A percentile compares a stretch with the other conserved stretches of the same genome.
These are phyloP conservation scores for Leucania comma DNA, from an alignment of 2,888 invertebrate species.

Conservation along the genomic window DNA sequence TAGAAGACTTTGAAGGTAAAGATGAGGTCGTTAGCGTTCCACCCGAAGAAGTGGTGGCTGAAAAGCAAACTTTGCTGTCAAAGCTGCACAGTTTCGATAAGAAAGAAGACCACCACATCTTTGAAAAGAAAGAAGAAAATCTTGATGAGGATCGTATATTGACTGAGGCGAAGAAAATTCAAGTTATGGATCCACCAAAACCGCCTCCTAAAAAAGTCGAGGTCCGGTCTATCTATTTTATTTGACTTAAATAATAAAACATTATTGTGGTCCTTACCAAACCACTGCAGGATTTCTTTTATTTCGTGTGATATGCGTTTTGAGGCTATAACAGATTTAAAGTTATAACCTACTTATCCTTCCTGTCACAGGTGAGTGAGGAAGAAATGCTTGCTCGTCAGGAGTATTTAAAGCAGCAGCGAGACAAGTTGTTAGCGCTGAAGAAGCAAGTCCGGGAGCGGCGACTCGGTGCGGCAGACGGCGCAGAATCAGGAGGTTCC, in stretches of 20 bases:
- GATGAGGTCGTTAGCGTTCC: slow-evolving; percentile 75
- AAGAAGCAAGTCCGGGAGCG: slow-evolving; percentile 97
- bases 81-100: slow-evolving; percentile 85
- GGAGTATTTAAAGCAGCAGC: slow-evolving; percentile 96
- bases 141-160: slow-evolving; percentile 49
- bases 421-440: slow-evolving; percentile 97
- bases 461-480: slow-evolving; percentile 92
- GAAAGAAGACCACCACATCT: slow-evolving; percentile 81
- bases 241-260: not conserved
- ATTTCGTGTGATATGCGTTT: too few relatives aligned
- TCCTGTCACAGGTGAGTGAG: slow-evolving; percentile 79
- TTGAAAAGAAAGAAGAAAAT: slow-evolving; percentile 79
- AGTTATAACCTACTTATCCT: not conserved
- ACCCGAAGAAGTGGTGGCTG: slow-evolving; percentile 84
- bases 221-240: slow-evolving; percentile 66
- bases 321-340: too few relatives aligned
- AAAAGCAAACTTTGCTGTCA: slow-evolving; percentile 83
- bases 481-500: slow-evolving; percentile 83
- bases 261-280: not conserved
- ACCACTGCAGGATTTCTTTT: not conserved
- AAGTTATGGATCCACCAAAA: slow-evolving; percentile 70
- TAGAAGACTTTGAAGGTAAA: slow-evolving; percentile 78
- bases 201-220: slow-evolving; percentile 79
- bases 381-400: slow-evolving; percentile 94
- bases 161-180: slow-evolving; percentile 53